Evolutionary conservation across 92 coral and sea anemone genomes (phyloP).

Genomic region (Diadumene lineata): DNA sequence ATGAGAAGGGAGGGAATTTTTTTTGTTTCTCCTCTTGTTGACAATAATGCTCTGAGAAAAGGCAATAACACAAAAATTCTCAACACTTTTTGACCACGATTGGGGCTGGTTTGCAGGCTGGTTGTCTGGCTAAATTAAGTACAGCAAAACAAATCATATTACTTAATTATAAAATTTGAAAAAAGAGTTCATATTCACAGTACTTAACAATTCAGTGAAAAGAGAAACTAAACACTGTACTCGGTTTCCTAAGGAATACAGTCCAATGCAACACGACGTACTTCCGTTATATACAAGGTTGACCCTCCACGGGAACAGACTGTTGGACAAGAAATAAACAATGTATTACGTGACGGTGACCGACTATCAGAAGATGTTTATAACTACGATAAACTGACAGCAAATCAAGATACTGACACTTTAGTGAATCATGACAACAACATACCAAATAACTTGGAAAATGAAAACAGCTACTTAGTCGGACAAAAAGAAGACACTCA

Average conservation of each 20-base stretch:
- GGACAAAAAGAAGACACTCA: neutral
- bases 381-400: neutral
- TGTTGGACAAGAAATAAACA: constrained; percentile 47
- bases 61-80: too few relatives aligned
- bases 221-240: constrained; percentile 28
- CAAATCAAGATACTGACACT: neutral
- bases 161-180: too few relatives aligned
- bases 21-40: too few relatives aligned
- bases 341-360: constrained; percentile 33
- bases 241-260: constrained; percentile 61
- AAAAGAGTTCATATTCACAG: too few relatives aligned
- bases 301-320: constrained; percentile 37
- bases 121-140: too few relatives aligned
- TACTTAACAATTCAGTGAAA: too few relatives aligned
- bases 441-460: neutral
- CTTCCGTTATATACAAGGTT: constrained; percentile 57
- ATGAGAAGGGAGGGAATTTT: too few relatives aligned
- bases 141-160: too few relatives aligned
- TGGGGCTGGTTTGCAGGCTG: too few relatives aligned
- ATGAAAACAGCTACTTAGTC: neutral
- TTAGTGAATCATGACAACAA: neutral
- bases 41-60: too few relatives aligned
- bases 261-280: constrained; percentile 40
- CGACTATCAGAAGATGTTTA: neutral
- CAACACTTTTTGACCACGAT: too few relatives aligned